Evolutionary conservation across 2,888 invertebrate genomes (phyloP).

Genomic region (Thymelicus acteon): DNA sequence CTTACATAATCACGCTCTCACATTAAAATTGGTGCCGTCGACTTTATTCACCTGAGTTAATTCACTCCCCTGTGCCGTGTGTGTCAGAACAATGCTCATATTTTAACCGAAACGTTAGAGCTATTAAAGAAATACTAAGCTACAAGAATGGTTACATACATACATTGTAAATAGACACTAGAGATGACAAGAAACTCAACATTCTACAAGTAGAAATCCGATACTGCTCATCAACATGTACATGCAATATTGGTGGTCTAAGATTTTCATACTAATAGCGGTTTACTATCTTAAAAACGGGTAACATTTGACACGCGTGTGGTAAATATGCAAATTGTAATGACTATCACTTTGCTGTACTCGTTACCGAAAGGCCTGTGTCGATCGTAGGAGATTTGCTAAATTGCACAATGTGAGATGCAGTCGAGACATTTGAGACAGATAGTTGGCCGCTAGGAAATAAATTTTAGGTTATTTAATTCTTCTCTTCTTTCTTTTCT

Average conservation of each 20-base stretch:
- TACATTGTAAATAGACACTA: no score
- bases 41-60: no score
- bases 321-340: conserved; percentile 3
- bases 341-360: background rate
- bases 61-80: no score
- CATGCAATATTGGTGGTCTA: conserved; percentile 1
- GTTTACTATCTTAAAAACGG: background rate
- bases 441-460: no score
- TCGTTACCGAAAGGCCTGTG: background rate
- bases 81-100: no score
- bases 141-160: background rate
- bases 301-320: conserved; percentile 2
- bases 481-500: no score
- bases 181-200: background rate
- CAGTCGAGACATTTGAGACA: no score
- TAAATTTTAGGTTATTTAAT: no score
- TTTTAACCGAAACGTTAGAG: no score
- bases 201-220: background rate
- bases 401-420: no score
- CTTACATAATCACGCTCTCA: background rate
- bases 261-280: conserved; percentile 5
- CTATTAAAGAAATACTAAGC: no score
- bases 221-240: background rate
- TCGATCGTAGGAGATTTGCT: background rate
- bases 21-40: background rate